Conservation (phyloP, 2,113 vertebrate genomes). For the Tyto alba region DNA sequence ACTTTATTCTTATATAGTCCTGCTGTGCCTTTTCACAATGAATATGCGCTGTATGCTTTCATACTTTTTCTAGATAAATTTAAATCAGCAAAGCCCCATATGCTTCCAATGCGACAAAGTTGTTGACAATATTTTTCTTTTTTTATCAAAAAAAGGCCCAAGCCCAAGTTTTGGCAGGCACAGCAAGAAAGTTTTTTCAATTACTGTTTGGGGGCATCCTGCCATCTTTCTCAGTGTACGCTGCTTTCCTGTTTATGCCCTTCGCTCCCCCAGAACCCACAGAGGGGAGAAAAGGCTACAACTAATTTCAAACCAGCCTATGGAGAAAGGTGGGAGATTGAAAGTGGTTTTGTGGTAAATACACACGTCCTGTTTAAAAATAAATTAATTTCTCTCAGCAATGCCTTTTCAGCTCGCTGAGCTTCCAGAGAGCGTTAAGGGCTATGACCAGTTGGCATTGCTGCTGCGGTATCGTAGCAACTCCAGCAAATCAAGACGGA, state of each 20-base stretch:
- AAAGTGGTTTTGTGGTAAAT: constrained; percentile 15
- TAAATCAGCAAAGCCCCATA: not conserved
- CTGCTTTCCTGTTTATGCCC: constrained; percentile 57
- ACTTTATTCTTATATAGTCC: not conserved
- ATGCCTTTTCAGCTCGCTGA: not conserved
- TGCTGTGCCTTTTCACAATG: not conserved
- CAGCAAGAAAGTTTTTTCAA: not conserved
- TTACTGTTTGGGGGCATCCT: not conserved
- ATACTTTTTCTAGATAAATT: not conserved
- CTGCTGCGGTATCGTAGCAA: constrained; percentile 14
- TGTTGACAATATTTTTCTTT: not conserved
- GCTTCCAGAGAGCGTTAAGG: not conserved
- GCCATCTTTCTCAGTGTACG: not conserved
- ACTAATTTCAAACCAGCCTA: not conserved
- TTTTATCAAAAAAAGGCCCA: not conserved
- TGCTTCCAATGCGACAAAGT: not conserved
- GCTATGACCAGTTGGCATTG: not conserved
- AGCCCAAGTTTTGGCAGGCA: not conserved
- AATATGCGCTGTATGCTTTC: not conserved
- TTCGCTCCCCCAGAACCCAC: not conserved
- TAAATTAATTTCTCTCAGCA: not conserved
- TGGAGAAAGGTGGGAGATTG: not conserved
- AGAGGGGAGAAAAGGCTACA: not conserved
- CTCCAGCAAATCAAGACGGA: not conserved
- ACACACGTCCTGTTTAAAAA: not conserved